A percentile compares a stretch with the other conserved stretches of the same genome.
Evolutionary conservation across 2,888 invertebrate genomes (phyloP).

Genomic region (Cheilosia vulpina): DNA sequence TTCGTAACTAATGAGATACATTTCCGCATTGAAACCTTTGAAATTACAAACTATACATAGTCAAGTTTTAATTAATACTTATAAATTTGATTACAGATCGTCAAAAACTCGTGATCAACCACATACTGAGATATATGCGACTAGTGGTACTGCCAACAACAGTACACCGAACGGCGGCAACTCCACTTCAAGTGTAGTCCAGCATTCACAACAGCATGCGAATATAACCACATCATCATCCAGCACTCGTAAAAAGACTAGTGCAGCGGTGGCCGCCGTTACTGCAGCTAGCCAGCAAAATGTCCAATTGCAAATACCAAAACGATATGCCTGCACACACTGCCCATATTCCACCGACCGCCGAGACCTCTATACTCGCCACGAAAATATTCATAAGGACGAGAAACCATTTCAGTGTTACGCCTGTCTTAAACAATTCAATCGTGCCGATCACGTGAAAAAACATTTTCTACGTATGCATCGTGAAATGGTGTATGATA

Average conservation of each 20-base stretch:
- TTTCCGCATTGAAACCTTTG: too few species aligned
- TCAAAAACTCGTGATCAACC: slow-evolving; percentile 81
- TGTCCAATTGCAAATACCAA: slow-evolving; percentile 84
- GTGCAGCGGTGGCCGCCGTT: slow-evolving; percentile 65
- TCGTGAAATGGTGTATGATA: slow-evolving; percentile 93
- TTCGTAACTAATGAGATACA: too few species aligned
- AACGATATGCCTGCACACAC: slow-evolving; percentile 93
- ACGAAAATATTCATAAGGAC: slow-evolving; percentile 96
- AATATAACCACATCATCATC: slow-evolving; percentile 58
- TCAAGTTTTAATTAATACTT: neutral
- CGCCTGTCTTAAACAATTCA: slow-evolving; percentile 96
- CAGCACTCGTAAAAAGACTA: slow-evolving; percentile 59
- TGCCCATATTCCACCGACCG: slow-evolving; percentile 97
- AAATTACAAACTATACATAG: neutral
- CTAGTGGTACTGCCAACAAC: slow-evolving; percentile 78
- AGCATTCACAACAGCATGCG: slow-evolving; percentile 60
- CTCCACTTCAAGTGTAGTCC: slow-evolving; percentile 56
- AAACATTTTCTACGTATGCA: slow-evolving; percentile 97
- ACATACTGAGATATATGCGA: slow-evolving; percentile 78
- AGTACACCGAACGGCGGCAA: slow-evolving; percentile 77
- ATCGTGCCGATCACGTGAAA: slow-evolving; percentile 96
- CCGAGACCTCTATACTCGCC: slow-evolving; percentile 94
- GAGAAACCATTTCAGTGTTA: slow-evolving; percentile 98
- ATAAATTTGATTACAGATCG: slow-evolving; percentile 76
- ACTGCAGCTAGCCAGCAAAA: slow-evolving; percentile 77